A percentile compares a stretch with the other conserved stretches of the same genome.
phyloP scores from a whole-genome alignment of 2,797 vertebrate species.

The Tachyglossus aculeatus region DNA sequence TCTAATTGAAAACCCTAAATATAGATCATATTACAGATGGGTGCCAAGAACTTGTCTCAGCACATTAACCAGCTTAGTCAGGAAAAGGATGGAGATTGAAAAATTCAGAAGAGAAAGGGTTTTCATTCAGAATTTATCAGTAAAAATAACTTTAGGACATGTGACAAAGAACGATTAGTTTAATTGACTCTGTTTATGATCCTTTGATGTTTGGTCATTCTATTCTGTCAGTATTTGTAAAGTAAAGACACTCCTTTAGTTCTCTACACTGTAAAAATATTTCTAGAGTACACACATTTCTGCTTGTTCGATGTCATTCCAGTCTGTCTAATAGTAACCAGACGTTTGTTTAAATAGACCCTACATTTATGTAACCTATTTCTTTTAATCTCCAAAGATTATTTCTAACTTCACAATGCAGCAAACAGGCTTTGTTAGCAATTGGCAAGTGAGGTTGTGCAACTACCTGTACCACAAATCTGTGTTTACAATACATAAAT shows the following conservation, averaged over 20 bases:
- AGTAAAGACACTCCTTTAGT: background rate
- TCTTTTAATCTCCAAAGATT: constrained; percentile 1
- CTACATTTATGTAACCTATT: constrained; percentile 2
- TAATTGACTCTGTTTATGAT: background rate
- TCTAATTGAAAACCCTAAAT: constrained; percentile 32
- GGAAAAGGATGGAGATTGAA: constrained; percentile 9
- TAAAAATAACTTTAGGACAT: constrained; percentile 14
- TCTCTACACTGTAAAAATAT: background rate
- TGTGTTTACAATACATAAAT: constrained; percentile 57
- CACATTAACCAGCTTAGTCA: constrained; percentile 28
- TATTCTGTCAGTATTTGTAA: background rate
- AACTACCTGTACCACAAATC: constrained; percentile 33
- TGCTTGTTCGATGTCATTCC: background rate
- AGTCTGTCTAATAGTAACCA: constrained; percentile 28
- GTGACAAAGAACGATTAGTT: background rate
- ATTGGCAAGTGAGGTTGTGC: constrained; percentile 52
- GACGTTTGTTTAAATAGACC: background rate
- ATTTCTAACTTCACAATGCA: background rate
- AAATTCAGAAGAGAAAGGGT: constrained; percentile 31
- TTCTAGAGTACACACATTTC: background rate
- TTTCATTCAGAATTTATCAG: constrained; percentile 22
- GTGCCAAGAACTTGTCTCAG: constrained; percentile 27
- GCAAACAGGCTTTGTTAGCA: constrained; percentile 30
- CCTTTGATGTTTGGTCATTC: background rate
- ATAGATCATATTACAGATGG: constrained; percentile 32